Evolutionary conservation across 2,888 invertebrate species (phyloP), one percentile per base, ranked within the genome.

Genomic region (Cyclophora punctaria): DNA sequence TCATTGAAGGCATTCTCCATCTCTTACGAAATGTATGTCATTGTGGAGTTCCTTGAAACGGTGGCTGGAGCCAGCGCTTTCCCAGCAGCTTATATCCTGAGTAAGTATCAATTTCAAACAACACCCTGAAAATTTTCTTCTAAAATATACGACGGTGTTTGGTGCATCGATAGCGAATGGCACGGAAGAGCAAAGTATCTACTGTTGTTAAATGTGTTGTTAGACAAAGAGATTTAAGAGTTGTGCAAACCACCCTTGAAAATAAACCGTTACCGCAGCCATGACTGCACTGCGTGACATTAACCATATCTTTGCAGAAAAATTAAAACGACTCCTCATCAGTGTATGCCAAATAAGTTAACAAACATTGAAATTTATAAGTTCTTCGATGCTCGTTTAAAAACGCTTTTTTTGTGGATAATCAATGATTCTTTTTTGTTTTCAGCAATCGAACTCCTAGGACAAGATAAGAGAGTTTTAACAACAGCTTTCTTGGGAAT

Each of bases 21-120:
- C 49, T 89, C 86, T 51, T 92, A 91, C 71, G 84, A 84, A 70
- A 90, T 90, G 89, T 91, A 91, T 67, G 70, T 90, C 56, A 66
- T 73, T 33, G 83, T 91, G 44, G 91, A 91, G 75, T 89, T 92
- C 65, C 68, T 91, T 47, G 91, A 91, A 71, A 90, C 91, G 0
- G 73, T 89, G 3, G 85, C 88, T n/a, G 89, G 90, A 0, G 90
- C 91, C 55, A 91, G 91, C 52, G 85, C 90, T 45, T 91, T 90
- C 66, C 90, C 90, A 34, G 89, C 90, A 1, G 89, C 90, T 48
- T 91, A 90, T 59, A 90, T 92, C 42, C 62, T 87, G 3, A 87
- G 87, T 87, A 50, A 76, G 80, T 57, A 49, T 7, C 7, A 20
- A 35, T 44, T n/a, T 44, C 37, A 35, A 43, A n/a, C 34, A 4